Percentiles rank a stretch among this genome's conserved stretches.
Conservation (phyloP, 2,888 invertebrate genomes). For the Theodoxus fluviatilis region DNA sequence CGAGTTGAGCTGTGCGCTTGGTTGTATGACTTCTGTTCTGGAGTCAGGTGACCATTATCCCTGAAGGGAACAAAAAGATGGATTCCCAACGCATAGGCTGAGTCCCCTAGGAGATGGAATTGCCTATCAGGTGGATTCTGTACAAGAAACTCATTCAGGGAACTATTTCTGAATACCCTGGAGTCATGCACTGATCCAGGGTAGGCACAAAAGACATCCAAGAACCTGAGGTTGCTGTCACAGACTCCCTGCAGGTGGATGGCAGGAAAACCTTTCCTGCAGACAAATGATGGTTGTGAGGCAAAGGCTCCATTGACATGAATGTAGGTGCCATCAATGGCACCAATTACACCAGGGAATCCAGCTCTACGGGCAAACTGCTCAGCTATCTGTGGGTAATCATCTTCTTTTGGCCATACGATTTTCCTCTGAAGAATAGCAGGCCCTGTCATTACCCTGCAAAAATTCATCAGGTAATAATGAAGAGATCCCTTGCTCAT, state of each 20-base stretch:
- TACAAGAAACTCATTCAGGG: slow-evolving; percentile 14
- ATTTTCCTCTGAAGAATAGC: too few species aligned
- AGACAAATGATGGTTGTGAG: slow-evolving; percentile 27
- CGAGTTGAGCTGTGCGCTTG: slow-evolving; percentile 13
- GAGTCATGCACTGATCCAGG: slow-evolving; percentile 26
- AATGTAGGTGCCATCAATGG: slow-evolving; percentile 31
- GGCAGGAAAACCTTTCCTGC: slow-evolving; percentile 19
- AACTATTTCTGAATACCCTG: slow-evolving; percentile 20
- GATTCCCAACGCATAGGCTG: slow-evolving; percentile 28
- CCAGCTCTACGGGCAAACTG: slow-evolving; percentile 25
- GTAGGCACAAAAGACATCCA: slow-evolving; percentile 19
- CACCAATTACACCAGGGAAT: slow-evolving; percentile 29
- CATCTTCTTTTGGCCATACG: too few species aligned
- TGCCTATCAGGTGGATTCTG: too few species aligned
- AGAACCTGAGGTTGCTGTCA: not conserved
- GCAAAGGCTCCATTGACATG: slow-evolving; percentile 27
- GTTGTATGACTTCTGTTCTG: slow-evolving; percentile 27
- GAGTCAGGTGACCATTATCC: slow-evolving; percentile 28
- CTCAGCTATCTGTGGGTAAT: slow-evolving; percentile 15
- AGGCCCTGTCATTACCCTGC: slow-evolving; percentile 12
- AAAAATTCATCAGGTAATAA: slow-evolving; percentile 23
- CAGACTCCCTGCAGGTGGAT: not conserved
- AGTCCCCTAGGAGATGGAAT: slow-evolving; percentile 30
- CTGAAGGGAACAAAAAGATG: slow-evolving; percentile 30
- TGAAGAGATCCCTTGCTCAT: slow-evolving; percentile 28